phyloP scores from a whole-genome alignment of 2,888 invertebrate genomes.

The Chloroclystis v-ata region DNA sequence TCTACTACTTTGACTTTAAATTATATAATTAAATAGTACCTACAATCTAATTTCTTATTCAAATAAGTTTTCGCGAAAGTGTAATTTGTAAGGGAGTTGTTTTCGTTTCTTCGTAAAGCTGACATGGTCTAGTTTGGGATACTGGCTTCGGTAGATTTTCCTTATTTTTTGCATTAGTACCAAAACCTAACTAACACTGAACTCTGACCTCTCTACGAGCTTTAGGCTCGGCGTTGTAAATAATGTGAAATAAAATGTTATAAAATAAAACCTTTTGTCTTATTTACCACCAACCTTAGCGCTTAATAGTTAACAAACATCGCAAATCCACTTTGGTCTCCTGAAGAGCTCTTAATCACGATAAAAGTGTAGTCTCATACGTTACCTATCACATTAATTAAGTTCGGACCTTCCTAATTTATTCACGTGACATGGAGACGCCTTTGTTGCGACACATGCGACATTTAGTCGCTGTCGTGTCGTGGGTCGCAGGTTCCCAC shows the following conservation, averaged over 20 bases:
- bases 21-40: too few species aligned
- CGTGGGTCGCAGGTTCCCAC: constrained; percentile 44
- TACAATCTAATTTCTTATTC: too few species aligned
- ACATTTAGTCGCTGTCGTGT: constrained; percentile 43
- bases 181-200: too few species aligned
- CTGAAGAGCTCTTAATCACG: constrained; percentile 53
- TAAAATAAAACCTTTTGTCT: background rate
- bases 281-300: background rate
- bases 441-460: constrained; percentile 39
- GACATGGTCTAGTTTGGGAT: too few species aligned
- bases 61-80: too few species aligned
- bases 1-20: too few species aligned
- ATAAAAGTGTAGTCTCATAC: constrained; percentile 54
- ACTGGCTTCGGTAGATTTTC: too few species aligned
- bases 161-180: too few species aligned
- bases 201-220: too few species aligned
- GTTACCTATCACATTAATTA: constrained; percentile 59
- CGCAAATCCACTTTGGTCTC: constrained; percentile 35
- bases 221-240: too few species aligned
- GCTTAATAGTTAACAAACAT: constrained; percentile 36
- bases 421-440: constrained; percentile 60
- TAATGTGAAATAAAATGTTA: background rate
- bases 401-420: constrained; percentile 62
- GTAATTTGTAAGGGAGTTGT: too few species aligned
- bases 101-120: too few species aligned